Conservation (phyloP, 2,797 vertebrate genomes). For the Lagorchestes hirsutus region DNA sequence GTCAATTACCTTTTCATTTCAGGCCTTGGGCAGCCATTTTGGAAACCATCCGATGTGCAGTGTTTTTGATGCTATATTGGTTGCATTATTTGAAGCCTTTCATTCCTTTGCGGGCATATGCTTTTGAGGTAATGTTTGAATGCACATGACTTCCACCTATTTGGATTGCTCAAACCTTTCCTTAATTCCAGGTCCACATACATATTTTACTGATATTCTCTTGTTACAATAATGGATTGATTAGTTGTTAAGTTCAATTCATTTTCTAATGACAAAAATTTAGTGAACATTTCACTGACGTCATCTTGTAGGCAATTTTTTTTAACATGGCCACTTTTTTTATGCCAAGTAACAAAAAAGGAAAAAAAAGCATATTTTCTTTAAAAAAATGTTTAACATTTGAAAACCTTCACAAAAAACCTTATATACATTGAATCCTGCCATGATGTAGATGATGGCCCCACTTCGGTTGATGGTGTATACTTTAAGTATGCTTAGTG, state of each 20-base stretch:
- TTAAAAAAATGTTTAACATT: neutral
- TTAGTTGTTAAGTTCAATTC: neutral
- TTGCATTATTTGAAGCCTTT: conserved; percentile 83
- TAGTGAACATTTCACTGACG: neutral
- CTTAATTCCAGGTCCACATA: neutral
- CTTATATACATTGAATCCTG: neutral
- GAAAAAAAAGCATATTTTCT: neutral
- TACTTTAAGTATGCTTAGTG: neutral
- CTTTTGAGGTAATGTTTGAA: conserved; percentile 88
- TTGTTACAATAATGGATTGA: neutral
- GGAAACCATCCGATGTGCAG: conserved; percentile 89
- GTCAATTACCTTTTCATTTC: conserved; percentile 59
- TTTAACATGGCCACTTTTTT: neutral
- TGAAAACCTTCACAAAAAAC: neutral
- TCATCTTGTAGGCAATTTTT: neutral
- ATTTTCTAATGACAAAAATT: neutral
- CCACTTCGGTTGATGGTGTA: neutral
- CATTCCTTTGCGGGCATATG: conserved; percentile 81
- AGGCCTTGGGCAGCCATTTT: conserved; percentile 87
- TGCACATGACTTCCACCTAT: neutral
- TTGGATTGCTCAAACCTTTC: neutral
- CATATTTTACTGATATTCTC: neutral
- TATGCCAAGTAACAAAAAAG: neutral
- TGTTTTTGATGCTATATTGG: conserved; percentile 84
- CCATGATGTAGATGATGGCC: neutral